A percentile compares a stretch with the other conserved stretches of the same genome.
Evolutionary conservation across 2,888 invertebrate genomes (phyloP).

Genomic region (Tuta absoluta): DNA sequence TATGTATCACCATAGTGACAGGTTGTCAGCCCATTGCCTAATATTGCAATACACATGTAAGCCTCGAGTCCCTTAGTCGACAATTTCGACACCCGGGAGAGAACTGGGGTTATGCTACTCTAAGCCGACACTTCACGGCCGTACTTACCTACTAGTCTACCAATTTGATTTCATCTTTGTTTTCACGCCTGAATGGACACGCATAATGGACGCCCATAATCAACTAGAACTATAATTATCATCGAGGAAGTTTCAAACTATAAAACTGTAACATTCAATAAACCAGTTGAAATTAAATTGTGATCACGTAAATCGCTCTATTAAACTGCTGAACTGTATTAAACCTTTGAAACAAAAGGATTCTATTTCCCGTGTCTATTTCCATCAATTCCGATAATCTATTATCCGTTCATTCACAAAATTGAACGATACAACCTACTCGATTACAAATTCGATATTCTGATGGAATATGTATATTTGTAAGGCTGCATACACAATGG

Average conservation of each 20-base stretch:
- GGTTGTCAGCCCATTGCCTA: too few relatives aligned
- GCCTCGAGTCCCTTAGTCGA: too few relatives aligned
- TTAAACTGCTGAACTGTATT: conserved; percentile 11
- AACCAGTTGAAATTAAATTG: conserved; percentile 5
- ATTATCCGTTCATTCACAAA: background rate
- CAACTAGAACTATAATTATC: background rate
- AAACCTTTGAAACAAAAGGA: background rate
- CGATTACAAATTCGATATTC: background rate
- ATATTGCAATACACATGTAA: too few relatives aligned
- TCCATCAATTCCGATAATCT: background rate
- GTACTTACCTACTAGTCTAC: too few relatives aligned
- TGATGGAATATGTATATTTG: background rate
- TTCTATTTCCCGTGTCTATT: background rate
- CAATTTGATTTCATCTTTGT: background rate
- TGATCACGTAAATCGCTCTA: conserved; percentile 14
- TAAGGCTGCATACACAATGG: background rate
- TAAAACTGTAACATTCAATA: background rate
- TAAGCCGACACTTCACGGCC: too few relatives aligned
- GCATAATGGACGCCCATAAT: background rate
- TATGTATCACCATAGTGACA: too few relatives aligned
- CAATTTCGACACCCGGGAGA: too few relatives aligned
- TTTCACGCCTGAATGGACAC: background rate
- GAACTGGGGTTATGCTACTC: too few relatives aligned
- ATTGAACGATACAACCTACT: conserved; percentile 1
- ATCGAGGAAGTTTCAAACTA: background rate